Evolutionary conservation across 2,113 vertebrate species (phyloP), one percentile per base, ranked within the genome.

Genomic region (Perca flavescens): DNA sequence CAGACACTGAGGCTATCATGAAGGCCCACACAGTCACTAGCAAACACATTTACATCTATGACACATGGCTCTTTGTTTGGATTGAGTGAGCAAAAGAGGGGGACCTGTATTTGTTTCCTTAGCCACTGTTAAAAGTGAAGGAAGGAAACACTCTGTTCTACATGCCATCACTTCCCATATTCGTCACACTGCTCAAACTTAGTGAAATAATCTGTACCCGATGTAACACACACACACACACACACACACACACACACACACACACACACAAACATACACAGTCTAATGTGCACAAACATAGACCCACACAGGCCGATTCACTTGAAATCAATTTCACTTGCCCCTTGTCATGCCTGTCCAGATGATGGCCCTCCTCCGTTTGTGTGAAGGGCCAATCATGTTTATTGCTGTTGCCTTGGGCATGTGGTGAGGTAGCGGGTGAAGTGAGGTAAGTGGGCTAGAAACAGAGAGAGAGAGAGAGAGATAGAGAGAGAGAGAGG

Each of bases 301-400:
- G 34, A 79, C 74, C 56, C 71, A 81, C 80, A 88, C 72, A 88
- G 43, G 61, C 70, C 1, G 86, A 89, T 86, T 88, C 80, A 94
- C 65, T 89, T 76, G 22, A 87, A 92, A 93, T 93, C 87, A 82
- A 92, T 92, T 92, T 88, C 74, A 91, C 85, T 91, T 86, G 86
- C 80, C 67, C 76, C 62, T 78, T 83, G 88, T 91, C 90, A 90
- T 89, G 86, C 84, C 87, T 91, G 90, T 91, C 90, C 75, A 84
- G 19, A 87, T 82, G 75, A 87, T 60, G 77, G 82, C 81, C 89
- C 74, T 71, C 86, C 86, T 82, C 78, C 85, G 70, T 88, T 89
- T 88, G 70, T 87, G 81, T 60, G 61, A 85, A 81, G 75, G 82
- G 66, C 91, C 85, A 82, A 89, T 93, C 62, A 28, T 82, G 52